Base-by-base conservation (phyloP, 2,888 invertebrate genomes). In the Hemicrepidius hirtus region DNA sequence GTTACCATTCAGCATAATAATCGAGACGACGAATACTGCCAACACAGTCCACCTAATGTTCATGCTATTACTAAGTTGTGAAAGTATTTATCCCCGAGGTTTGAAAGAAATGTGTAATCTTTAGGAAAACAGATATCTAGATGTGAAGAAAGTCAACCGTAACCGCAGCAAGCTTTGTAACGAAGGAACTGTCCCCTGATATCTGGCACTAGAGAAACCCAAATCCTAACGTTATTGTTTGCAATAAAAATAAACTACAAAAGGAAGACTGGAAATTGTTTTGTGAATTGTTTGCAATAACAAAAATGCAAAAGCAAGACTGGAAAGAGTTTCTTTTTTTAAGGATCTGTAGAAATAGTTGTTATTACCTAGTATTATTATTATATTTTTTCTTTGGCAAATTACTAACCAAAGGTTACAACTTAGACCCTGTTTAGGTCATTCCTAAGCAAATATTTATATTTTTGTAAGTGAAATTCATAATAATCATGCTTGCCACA, bases 1-100 rank as follows among this genome's bases (percentile, higher is more conserved):
- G 81, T 82, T 57, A 78, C 78, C 57, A 75, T 80, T 57, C 82
- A 82, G 59, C 78, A 79, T 21, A 73, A 77, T 28, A 73, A 76
- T 69, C 72, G 79, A 68, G 76, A 71, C 65, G 71, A 74, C 12
- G 78, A 80, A 41, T 79, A 79, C 68, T 78, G 76, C 64, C 76
- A 75, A 24, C 77, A 78, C 60, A 75, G 71, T 69, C 70, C 75
- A n/a, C 75, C 76, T 57, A 79, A 79, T 35, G 77, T 76, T 32
- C 76, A 78, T 16, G 77, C 78, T 24, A 78, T 78, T 57, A 77
- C 78, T 24, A 77, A 78, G 68, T 74, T 79, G 75, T 79, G 75
- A 75, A 55, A 60, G 41, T 60, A 60, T 35, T 55, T 41, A 24
- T 60, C 24, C 7, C 9, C 4, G 24, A n/a, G 20, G 1, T 10